These are phyloP conservation scores for Ictalurus punctatus DNA, from an alignment of 2,113 vertebrate genomes.

Conservation along the genomic window DNA sequence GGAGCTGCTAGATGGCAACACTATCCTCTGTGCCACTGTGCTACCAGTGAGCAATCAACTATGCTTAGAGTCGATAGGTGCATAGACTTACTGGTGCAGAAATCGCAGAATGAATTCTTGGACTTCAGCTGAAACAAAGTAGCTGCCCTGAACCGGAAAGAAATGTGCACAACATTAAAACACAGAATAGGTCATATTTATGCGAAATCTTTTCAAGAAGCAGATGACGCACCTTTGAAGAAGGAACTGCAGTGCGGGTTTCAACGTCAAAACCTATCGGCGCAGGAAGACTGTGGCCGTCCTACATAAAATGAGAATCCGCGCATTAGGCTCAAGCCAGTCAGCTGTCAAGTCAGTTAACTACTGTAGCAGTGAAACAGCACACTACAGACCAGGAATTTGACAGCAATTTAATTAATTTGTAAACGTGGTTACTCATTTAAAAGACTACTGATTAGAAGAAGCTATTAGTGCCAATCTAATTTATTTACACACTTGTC, in stretches of 20 bases:
- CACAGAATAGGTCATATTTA: neutral
- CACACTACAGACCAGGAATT: neutral
- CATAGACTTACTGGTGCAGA: slow-evolving; percentile 82
- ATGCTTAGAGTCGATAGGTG: neutral
- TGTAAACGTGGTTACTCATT: neutral
- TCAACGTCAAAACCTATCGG: slow-evolving; percentile 88
- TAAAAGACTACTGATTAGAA: neutral
- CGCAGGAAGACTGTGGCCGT: slow-evolving; percentile 84
- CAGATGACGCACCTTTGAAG: slow-evolving; percentile 79
- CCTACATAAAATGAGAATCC: slow-evolving; percentile 65
- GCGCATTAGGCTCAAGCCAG: neutral
- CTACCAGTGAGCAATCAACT: neutral
- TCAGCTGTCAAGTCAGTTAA: neutral
- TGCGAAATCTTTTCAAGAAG: neutral
- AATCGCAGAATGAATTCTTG: slow-evolving; percentile 81
- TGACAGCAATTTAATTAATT: neutral
- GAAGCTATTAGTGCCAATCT: neutral
- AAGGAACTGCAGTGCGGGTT: slow-evolving; percentile 78
- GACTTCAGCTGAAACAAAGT: slow-evolving; percentile 81
- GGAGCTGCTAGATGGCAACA: neutral
- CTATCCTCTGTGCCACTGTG: neutral
- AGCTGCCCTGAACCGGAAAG: slow-evolving; percentile 77
- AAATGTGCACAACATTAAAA: slow-evolving; percentile 13
- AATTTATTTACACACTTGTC: neutral
- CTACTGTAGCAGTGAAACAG: neutral